Evolutionary conservation across 2,888 invertebrate species (phyloP), one percentile per base, ranked within the genome.

Genomic region (Cantharis rustica): DNA sequence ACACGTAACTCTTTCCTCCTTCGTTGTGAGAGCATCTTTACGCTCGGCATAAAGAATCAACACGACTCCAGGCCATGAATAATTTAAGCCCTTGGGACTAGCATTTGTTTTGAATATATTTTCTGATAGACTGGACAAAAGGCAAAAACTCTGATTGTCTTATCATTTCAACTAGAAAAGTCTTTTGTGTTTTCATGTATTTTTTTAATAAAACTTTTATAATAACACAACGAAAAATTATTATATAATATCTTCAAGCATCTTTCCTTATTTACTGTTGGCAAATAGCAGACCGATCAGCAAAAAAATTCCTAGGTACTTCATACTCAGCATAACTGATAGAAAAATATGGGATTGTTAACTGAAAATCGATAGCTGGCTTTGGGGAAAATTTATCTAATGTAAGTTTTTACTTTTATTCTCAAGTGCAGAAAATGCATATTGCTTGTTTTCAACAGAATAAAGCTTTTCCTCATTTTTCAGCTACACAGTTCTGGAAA

Each of bases 101-200:
- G 73, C 73, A 76, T 76, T 73, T 73, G 73, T 76, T 73, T 73
- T 76, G 73, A 76, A 73, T 76, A 76, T 71, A 76, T 73, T 73
- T 73, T 47, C 76, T 73, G 70, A 71, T 71, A 68, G 73, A 73
- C 73, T 31, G 73, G 73, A 76, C 76, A 76, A 76, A 76, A 73
- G 73, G 47, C 66, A 68, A 73, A 69, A 73, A 76, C 64, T 76
- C 64, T 66, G 64, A 66, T 66, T 66, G 64, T 66, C 23, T 23
- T 66, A 66, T 15, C 23, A 66, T 66, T 66, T 66, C 64, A 66
- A 66, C 20, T n/a, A 66, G 64, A 66, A 66, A 66, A 66, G 23
- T 23, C 64, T 23, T 23, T 66, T 23, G 20, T n/a, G 64, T 9
- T 17, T 63, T 3, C 23, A n/a, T 47, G 47, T 47, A 27, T n/a